A percentile compares a stretch with the other conserved stretches of the same genome.
Conservation (phyloP, 2,113 vertebrate species). For the Reinhardtius hippoglossoides region DNA sequence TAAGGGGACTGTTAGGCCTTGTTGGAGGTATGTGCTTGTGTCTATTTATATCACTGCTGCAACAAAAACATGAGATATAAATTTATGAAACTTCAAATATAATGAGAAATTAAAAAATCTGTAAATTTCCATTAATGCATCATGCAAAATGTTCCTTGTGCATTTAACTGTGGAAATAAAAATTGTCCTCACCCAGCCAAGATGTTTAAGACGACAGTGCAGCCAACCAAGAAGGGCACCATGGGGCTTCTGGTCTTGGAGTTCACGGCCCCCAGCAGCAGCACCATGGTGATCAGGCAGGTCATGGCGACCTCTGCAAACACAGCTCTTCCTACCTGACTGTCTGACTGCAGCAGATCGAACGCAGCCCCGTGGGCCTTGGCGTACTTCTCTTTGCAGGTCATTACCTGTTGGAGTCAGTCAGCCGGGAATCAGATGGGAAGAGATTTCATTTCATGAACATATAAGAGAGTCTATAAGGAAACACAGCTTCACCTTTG, state of each 20-base stretch:
- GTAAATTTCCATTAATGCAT: not conserved
- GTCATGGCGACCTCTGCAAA: constrained; percentile 79
- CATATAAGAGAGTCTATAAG: not conserved
- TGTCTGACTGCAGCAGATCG: constrained; percentile 57
- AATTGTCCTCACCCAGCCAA: constrained; percentile 72
- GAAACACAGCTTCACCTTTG: constrained; percentile 66
- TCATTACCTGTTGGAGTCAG: constrained; percentile 58
- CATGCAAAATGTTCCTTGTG: not conserved
- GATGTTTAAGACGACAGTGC: constrained; percentile 75
- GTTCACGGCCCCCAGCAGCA: constrained; percentile 77
- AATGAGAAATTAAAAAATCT: too few relatives aligned
- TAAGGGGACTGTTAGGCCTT: too few relatives aligned
- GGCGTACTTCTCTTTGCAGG: constrained; percentile 54
- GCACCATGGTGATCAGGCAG: constrained; percentile 76
- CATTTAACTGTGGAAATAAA: not conserved
- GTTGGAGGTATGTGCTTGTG: too few relatives aligned
- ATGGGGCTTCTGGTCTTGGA: constrained; percentile 72
- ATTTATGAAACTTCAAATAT: too few relatives aligned
- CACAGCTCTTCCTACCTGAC: constrained; percentile 64
- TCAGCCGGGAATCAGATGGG: not conserved
- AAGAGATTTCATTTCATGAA: not conserved
- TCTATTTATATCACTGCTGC: too few relatives aligned
- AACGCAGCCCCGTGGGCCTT: constrained; percentile 76
- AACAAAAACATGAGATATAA: too few relatives aligned
- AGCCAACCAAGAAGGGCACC: constrained; percentile 77